Percentiles rank a stretch among this genome's conserved stretches.
phyloP scores from a whole-genome alignment of 2,888 invertebrate species.

The Oligia strigilis region DNA sequence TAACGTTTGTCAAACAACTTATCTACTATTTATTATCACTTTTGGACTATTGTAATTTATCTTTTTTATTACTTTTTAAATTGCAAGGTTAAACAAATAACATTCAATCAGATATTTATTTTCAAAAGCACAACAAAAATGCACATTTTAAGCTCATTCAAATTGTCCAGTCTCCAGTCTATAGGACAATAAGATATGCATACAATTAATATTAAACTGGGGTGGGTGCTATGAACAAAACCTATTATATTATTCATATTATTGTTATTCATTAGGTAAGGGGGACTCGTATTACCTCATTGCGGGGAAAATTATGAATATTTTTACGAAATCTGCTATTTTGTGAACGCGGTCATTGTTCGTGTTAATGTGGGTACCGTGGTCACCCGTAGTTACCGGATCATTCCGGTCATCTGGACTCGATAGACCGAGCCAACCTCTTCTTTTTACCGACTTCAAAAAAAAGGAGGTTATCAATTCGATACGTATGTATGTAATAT shows the following conservation, averaged over 20 bases:
- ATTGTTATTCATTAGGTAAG: conserved; percentile 66
- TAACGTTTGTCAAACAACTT: neutral
- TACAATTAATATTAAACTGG: conserved; percentile 52
- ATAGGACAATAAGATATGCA: conserved; percentile 56
- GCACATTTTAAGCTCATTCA: conserved; percentile 51
- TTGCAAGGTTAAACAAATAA: conserved; percentile 24
- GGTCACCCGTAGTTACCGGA: conserved; percentile 62
- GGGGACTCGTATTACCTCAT: conserved; percentile 69
- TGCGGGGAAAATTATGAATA: conserved; percentile 83
- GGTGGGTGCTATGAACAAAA: conserved; percentile 67
- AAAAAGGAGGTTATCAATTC: too few species aligned
- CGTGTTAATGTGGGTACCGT: conserved; percentile 67
- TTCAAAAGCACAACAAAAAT: conserved; percentile 46
- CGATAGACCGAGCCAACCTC: conserved; percentile 71
- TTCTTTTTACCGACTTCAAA: too few species aligned
- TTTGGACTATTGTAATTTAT: neutral
- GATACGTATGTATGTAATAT: too few species aligned
- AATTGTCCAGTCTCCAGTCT: conserved; percentile 43
- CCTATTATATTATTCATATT: conserved; percentile 56
- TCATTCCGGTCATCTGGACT: conserved; percentile 77
- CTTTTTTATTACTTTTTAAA: too few species aligned
- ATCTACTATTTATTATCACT: neutral
- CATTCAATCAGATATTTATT: conserved; percentile 22
- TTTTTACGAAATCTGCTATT: conserved; percentile 81
- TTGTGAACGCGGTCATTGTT: conserved; percentile 82